phyloP scores from a whole-genome alignment of 2,797 vertebrate genomes.

The Clarias laeviceps region DNA sequence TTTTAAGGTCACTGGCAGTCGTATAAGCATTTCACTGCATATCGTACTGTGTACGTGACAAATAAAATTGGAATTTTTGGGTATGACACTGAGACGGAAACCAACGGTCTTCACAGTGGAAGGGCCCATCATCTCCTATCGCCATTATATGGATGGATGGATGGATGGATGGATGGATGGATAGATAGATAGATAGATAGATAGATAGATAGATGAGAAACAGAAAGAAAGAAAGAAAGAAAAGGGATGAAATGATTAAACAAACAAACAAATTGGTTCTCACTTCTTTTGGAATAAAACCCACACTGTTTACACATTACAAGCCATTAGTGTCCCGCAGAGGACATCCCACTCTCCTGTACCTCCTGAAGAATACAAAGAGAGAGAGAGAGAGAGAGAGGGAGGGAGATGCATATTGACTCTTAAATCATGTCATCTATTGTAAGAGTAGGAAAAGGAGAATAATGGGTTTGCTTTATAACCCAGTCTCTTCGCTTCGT shows the following conservation, averaged over 20 bases:
- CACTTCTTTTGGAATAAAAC: slow-evolving; percentile 7
- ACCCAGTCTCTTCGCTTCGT: neutral
- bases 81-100: too few species aligned
- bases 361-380: neutral
- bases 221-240: neutral
- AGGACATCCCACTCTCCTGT: slow-evolving; percentile 16
- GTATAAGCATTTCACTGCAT: too few species aligned
- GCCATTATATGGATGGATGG: too few species aligned
- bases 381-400: slow-evolving; percentile 3
- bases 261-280: neutral
- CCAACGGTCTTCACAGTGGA: too few species aligned
- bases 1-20: too few species aligned
- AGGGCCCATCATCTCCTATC: too few species aligned
- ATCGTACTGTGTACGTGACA: too few species aligned
- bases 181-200: slow-evolving; percentile 3
- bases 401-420: slow-evolving; percentile 19
- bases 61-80: too few species aligned
- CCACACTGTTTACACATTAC: slow-evolving; percentile 41
- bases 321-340: slow-evolving; percentile 43
- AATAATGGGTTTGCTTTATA: neutral
- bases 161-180: too few species aligned
- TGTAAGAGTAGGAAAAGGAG: neutral
- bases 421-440: slow-evolving; percentile 6
- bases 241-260: neutral
- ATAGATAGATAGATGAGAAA: neutral